Evolutionary conservation across 1,140 invertebrate genomes (phyloP), one percentile per base, ranked within the genome.

Genomic region (Scaptomyza pallida): DNA sequence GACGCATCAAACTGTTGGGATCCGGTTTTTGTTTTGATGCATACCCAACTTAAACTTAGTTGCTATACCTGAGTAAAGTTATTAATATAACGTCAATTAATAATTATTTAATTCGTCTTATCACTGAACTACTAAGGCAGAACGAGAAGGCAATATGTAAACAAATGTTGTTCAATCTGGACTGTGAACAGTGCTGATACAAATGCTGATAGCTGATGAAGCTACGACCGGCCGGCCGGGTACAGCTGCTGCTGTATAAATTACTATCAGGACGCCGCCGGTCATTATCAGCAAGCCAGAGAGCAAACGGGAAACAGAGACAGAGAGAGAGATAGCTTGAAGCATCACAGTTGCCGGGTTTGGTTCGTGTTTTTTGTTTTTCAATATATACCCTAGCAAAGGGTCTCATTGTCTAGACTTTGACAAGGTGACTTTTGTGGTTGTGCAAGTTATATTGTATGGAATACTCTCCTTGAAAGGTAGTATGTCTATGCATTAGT

Each of bases 191-290:
- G 26, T 30, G 26, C 15, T 50, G 23, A 55, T 65, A 68, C 45
- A 21, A 43, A 41, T 75, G 67, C 70, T 68, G 45, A 73, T 54
- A 26, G 8, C 19, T n/a, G n/a, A 61, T 75, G 44, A 23, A 43
- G 41, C 26, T 17, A n/a, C 23, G 21, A 23, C 47, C 67, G 80
- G 21, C 21, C 21, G 21, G 21, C 4, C 21, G 6, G 6, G 81
- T 85, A 80, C 80, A 81, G 73, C 73, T 68, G 57, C 69, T 77
- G 73, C 81, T 71, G 81, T 73, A 86, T 86, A 86, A 86, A 86
- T 85, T 86, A 85, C 57, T 85, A 85, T 86, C 81, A 80, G 81
- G 65, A 85, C 51, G 64, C 55, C 50, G 45, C 55, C 50, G 45
- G 44, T 64, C 65, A 74, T 74, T 74, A 77, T 74, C 74, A 77